These are phyloP conservation scores for Cephus rjabovi DNA, from an alignment of 2,888 invertebrate genomes.

Conservation along the genomic window DNA sequence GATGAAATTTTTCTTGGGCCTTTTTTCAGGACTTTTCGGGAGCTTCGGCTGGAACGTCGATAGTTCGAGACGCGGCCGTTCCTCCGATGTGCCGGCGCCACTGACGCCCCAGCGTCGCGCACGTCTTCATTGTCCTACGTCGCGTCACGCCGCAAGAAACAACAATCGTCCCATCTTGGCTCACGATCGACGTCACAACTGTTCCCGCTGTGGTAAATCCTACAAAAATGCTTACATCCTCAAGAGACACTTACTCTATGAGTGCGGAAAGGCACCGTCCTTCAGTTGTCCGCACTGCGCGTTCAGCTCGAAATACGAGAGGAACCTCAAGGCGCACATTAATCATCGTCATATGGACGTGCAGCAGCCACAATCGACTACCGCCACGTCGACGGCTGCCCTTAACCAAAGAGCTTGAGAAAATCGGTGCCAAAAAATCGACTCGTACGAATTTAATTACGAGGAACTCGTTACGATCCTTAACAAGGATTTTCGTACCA, in stretches of 20 bases:
- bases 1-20: constrained; percentile 22
- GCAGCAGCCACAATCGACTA: constrained; percentile 20
- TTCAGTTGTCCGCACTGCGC: constrained; percentile 66
- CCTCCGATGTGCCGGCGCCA: constrained; percentile 55
- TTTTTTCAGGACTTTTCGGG: constrained; percentile 60
- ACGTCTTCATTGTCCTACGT: constrained; percentile 55
- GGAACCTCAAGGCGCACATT: constrained; percentile 65
- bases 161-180: constrained; percentile 48
- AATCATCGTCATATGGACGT: constrained; percentile 60
- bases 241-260: constrained; percentile 70
- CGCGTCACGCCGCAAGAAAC: constrained; percentile 50
- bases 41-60: constrained; percentile 55
- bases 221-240: constrained; percentile 75
- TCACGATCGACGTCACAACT: constrained; percentile 64
- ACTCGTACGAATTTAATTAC: neutral
- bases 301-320: constrained; percentile 66
- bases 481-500: neutral
- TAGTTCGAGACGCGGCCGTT: constrained; percentile 37
- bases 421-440: neutral
- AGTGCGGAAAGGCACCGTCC: constrained; percentile 67
- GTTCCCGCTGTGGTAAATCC: constrained; percentile 72
- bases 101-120: constrained; percentile 60
- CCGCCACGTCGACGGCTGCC: constrained; percentile 30
- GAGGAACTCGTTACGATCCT: neutral
- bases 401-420: constrained; percentile 53